These are phyloP conservation scores for Bubo blakistoni DNA, from an alignment of 2,113 vertebrate species.

Conservation along the genomic window DNA sequence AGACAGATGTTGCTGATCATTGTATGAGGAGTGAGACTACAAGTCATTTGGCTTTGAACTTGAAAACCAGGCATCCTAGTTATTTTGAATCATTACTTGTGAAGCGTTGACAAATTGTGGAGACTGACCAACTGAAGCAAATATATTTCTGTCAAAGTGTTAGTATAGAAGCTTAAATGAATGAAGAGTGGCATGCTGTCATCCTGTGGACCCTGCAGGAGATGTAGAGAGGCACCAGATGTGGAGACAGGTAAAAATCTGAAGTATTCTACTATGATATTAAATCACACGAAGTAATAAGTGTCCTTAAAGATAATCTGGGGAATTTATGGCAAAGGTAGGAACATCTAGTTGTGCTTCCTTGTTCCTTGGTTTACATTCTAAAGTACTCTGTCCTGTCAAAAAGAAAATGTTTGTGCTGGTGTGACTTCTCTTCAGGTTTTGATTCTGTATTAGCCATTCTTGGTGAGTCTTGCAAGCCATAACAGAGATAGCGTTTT, in stretches of 20 bases:
- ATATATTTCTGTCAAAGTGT: neutral
- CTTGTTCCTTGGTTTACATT: neutral
- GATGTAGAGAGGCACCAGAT: neutral
- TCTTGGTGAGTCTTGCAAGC: neutral
- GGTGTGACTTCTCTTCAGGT: neutral
- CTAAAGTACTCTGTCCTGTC: neutral
- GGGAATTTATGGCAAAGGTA: neutral
- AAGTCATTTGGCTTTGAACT: neutral
- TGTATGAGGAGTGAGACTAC: neutral
- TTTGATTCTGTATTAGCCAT: neutral
- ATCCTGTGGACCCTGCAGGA: neutral
- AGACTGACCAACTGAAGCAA: neutral
- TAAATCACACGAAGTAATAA: neutral
- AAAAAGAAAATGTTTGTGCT: neutral
- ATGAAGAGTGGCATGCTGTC: neutral
- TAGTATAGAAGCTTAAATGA: neutral
- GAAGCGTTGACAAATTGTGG: neutral
- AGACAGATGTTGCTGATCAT: neutral
- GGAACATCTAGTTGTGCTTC: neutral
- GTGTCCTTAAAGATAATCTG: neutral
- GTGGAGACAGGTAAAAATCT: neutral
- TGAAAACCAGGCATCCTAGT: neutral
- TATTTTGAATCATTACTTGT: neutral
- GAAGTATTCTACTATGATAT: neutral
- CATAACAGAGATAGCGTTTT: neutral